Base-by-base conservation (phyloP, 1,140 invertebrate genomes). In the Drosophila mauritiana region DNA sequence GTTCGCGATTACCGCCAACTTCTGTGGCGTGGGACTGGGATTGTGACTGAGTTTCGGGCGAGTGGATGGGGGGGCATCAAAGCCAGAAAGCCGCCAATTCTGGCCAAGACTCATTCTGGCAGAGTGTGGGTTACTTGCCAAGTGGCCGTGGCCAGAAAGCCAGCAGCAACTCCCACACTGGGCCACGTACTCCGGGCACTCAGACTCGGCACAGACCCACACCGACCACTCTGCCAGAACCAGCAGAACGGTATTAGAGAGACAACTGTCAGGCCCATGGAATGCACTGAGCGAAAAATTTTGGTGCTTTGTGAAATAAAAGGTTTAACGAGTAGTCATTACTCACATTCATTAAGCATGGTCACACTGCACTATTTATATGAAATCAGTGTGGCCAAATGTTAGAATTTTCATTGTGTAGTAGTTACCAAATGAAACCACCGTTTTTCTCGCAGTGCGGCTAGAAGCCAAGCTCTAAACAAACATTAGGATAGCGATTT, bases 121-220 rank as follows among this genome's bases (percentile, higher is more conserved):
- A 22, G 53, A 51, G 64, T 76, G 80, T 76, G 77, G 78, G 80
- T 15, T 51, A 56, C 46, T 57, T 70, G 73, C 68, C 53, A 80
- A 84, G 80, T 80, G 72, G 78, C 72, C 78, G 76, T 80, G 76
- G 72, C 80, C 80, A 51, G 42, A 43, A 64, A 37, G 27, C 15
- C 65, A 63, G 57, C 42, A 67, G 58, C 58, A 34, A 65, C 69
- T 61, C 69, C 69, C 55, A 73, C 69, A 73, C 64, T 63, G n/a
- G 15, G 1, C 43, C 49, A 52, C 49, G 49, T 52, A 52, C 49
- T 43, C 39, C 63, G 49, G 53, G 31, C 31, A 31, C 31, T 48
- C 22, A 51, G 25, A 51, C 48, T 51, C 17, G 11, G 37, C 42
- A 13, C 3, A 45, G 25, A 56, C 46, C 7, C 12, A 10, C 34